Conservation (phyloP, 2,797 vertebrate genomes). For the Anguilla pacifica region DNA sequence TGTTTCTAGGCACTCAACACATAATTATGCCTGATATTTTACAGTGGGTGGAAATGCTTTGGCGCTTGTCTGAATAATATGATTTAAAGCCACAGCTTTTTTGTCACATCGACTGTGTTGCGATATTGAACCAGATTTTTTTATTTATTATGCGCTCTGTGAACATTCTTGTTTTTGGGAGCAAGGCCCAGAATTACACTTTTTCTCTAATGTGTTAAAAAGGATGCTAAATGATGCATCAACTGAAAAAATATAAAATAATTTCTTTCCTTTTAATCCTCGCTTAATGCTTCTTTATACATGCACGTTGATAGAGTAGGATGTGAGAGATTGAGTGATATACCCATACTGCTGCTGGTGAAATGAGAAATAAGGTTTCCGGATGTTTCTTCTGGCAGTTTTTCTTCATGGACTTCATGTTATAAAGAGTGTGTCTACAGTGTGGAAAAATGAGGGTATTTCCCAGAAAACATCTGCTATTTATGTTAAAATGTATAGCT, state of each 20-base stretch:
- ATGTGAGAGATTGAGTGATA: neutral
- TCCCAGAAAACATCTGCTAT: slow-evolving; percentile 11
- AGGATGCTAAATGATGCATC: neutral
- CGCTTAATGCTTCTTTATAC: neutral
- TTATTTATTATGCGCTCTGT: neutral
- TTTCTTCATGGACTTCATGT: neutral
- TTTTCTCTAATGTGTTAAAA: neutral
- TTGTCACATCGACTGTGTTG: neutral
- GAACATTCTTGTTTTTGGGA: neutral
- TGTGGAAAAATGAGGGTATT: neutral
- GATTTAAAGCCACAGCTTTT: neutral
- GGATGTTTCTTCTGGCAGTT: neutral
- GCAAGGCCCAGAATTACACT: neutral
- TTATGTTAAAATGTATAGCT: neutral
- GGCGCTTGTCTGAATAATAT: neutral
- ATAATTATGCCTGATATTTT: neutral
- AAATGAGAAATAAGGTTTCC: neutral
- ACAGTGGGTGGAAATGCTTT: neutral
- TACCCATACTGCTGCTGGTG: neutral
- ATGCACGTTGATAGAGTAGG: neutral
- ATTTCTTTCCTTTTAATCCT: neutral
- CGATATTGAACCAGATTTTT: neutral
- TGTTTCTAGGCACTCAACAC: neutral
- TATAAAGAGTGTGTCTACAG: neutral
- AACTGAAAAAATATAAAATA: neutral